A percentile compares a stretch with the other conserved stretches of the same genome.
Conservation (phyloP, 2,888 invertebrate species). For the Diloba caeruleocephala region DNA sequence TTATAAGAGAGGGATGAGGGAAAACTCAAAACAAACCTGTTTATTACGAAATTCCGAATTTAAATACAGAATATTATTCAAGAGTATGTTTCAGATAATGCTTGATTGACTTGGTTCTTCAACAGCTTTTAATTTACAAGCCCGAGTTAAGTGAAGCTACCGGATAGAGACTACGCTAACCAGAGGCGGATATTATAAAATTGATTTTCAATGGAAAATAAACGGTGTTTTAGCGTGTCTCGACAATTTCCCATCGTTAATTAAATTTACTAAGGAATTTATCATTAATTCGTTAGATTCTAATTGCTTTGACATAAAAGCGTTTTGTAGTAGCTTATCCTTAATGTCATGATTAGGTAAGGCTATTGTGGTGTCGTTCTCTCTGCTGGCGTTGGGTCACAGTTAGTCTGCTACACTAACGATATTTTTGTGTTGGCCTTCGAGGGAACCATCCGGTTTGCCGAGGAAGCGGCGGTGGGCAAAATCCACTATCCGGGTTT, state of each 20-base stretch:
- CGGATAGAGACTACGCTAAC: conserved; percentile 50
- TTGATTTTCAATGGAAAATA: conserved; percentile 62
- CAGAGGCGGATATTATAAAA: conserved; percentile 63
- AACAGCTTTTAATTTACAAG: conserved; percentile 52
- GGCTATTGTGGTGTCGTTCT: not conserved
- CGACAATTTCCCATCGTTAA: conserved; percentile 45
- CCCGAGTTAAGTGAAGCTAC: conserved; percentile 45
- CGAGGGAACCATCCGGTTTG: too few relatives aligned
- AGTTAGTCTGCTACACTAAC: too few relatives aligned
- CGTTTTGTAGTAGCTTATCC: conserved; percentile 12
- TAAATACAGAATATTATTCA: conserved; percentile 14
- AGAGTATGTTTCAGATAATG: conserved; percentile 22
- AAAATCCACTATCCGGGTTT: too few relatives aligned
- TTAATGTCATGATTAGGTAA: conserved; percentile 4
- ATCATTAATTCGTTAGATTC: conserved; percentile 30
- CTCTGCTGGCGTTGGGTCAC: too few relatives aligned
- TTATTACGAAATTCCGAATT: conserved; percentile 18
- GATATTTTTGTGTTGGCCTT: not conserved
- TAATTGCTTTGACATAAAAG: conserved; percentile 27
- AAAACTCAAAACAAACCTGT: conserved; percentile 14
- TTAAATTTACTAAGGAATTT: conserved; percentile 42
- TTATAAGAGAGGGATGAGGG: conserved; percentile 1
- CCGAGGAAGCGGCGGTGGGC: too few relatives aligned
- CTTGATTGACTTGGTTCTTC: conserved; percentile 37
- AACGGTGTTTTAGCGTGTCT: conserved; percentile 56